A percentile compares a stretch with the other conserved stretches of the same genome.
These are phyloP conservation scores for Cairina moschata DNA, from an alignment of 2,113 vertebrate species.

Conservation along the genomic window DNA sequence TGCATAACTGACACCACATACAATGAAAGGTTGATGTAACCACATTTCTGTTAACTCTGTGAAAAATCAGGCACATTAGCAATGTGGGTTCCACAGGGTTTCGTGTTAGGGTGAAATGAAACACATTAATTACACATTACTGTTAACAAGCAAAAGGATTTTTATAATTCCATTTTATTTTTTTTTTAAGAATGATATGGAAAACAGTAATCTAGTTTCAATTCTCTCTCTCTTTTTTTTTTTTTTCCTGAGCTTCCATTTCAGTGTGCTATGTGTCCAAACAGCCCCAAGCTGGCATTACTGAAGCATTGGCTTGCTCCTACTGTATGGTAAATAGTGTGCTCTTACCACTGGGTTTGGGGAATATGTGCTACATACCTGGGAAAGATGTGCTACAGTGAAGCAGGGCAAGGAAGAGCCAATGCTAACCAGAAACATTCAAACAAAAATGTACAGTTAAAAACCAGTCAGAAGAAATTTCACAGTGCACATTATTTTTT, in stretches of 20 bases:
- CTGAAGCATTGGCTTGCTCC: not conserved
- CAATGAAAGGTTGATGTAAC: conserved; percentile 54
- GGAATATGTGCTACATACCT: no score
- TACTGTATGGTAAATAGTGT: not conserved
- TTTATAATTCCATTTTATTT: not conserved
- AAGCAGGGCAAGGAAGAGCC: not conserved
- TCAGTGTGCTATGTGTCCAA: not conserved
- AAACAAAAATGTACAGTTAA: fast-evolving
- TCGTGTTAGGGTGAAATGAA: not conserved
- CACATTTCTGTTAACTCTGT: conserved; percentile 49
- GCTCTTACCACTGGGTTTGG: not conserved
- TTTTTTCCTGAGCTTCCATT: not conserved
- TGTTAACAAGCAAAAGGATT: not conserved
- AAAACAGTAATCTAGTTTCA: not conserved
- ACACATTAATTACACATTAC: not conserved
- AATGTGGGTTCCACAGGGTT: not conserved
- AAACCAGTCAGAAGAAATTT: not conserved
- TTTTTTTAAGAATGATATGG: not conserved
- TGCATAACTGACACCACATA: not conserved
- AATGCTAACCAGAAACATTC: not conserved
- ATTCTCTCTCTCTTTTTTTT: no score
- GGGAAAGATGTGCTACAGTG: not conserved
- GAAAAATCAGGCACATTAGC: conserved; percentile 10
- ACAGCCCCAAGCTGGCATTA: not conserved
- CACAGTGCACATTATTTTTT: not conserved